Evolutionary conservation across 2,113 vertebrate species (phyloP).

Genomic region (Onychostruthus taczanowskii): DNA sequence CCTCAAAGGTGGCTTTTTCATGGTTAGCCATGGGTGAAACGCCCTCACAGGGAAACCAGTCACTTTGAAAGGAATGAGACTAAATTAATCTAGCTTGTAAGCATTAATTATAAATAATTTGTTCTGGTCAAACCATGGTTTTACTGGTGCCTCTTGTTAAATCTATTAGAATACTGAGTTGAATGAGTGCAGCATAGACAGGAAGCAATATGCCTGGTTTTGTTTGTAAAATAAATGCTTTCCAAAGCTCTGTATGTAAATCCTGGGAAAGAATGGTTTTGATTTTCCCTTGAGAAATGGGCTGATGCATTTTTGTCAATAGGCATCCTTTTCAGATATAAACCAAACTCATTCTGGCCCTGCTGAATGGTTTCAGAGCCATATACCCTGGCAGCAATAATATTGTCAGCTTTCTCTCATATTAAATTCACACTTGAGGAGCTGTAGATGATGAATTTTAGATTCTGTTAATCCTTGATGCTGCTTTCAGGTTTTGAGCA

Average conservation of each 20-base stretch:
- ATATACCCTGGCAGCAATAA: slow-evolving; percentile 12
- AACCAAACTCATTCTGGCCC: slow-evolving; percentile 26
- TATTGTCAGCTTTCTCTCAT: background rate
- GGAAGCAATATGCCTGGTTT: background rate
- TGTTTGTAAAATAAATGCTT: slow-evolving; percentile 7
- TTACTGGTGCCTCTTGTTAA: background rate
- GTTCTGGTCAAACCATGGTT: background rate
- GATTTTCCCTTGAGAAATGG: slow-evolving; percentile 56
- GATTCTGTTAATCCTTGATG: background rate
- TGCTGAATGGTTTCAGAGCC: background rate
- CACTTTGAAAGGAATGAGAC: background rate
- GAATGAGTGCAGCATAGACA: slow-evolving; percentile 1
- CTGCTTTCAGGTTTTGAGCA: background rate
- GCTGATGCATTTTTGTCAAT: slow-evolving; percentile 33
- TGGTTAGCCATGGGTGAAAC: background rate
- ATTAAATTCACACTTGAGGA: slow-evolving; percentile 6
- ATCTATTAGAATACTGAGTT: background rate
- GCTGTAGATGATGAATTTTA: background rate
- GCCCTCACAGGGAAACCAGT: background rate
- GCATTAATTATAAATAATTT: background rate
- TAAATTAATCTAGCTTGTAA: background rate
- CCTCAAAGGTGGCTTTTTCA: background rate
- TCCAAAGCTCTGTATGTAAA: slow-evolving; percentile 4
- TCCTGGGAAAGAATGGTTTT: slow-evolving; percentile 40
- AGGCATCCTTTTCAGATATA: slow-evolving; percentile 12